Base-by-base conservation (phyloP, 2,888 invertebrate genomes). In the Ennomos erosarius region DNA sequence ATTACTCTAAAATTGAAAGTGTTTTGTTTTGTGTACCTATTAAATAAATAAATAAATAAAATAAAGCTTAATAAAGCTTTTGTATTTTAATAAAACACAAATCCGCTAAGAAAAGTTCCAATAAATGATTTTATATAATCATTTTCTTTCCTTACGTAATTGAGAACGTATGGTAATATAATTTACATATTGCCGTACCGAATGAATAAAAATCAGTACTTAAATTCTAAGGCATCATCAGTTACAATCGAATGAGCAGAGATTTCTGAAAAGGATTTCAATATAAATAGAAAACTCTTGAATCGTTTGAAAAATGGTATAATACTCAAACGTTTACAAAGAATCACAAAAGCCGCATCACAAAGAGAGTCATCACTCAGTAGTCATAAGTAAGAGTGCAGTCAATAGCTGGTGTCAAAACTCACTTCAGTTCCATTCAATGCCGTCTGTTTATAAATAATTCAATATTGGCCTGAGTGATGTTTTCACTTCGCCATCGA, bases 361-460 rank as follows among this genome's bases (percentile, higher is more conserved):
- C 86, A 86, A 87, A 79, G 80, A 81, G 70, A 74, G 76, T 80
- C 80, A 90, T 92, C 90, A 83, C 75, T 92, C 90, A 90, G 78
- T 83, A 86, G 79, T 84, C 85, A 78, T 84, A 85, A 88, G 88
- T 84, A 85, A 73, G 76, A 68, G 70, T 87, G 87, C 87, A 86
- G 85, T 87, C 89, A 90, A 90, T 90, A 78, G 83, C 80, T 77
- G 83, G 84, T 87, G 88, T 88, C 90, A 87, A 84, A 87, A 87
- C 81, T 73, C 74, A 77, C 73, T 74, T 79, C 79, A 75, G 78
- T 78, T 76, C 83, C 74, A 87, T 89, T 90, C 84, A 89, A 76
- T 76, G 73, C 75, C 65, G 78, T 69, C 81, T 85, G 79, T 85
- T 85, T 85, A 87, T 88, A 85, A 88, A 90, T 88, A 87, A 89